These are phyloP conservation scores for Troilus luridus DNA, from an alignment of 2,888 invertebrate genomes.

Conservation along the genomic window DNA sequence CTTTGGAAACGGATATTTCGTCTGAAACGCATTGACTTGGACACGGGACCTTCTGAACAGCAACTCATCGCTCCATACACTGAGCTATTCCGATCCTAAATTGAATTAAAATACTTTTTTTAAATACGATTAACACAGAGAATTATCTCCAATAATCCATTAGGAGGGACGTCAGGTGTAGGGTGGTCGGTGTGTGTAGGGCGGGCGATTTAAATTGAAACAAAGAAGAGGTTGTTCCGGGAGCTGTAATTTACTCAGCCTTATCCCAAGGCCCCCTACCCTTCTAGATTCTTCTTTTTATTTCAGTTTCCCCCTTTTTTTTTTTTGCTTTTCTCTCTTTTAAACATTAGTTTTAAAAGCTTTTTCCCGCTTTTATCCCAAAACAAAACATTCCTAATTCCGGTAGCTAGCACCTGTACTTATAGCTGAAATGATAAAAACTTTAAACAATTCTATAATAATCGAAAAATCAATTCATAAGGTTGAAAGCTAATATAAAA, in stretches of 20 bases:
- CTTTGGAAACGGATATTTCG: too few species aligned
- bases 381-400: constrained; percentile 31
- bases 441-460: neutral
- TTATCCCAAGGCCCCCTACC: neutral
- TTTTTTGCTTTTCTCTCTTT: constrained; percentile 13
- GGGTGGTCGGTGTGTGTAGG: neutral
- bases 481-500: neutral
- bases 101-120: neutral
- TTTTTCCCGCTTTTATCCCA: constrained; percentile 42
- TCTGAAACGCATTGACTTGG: too few species aligned
- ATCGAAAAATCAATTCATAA: too few species aligned
- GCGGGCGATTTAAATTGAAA: constrained; percentile 43
- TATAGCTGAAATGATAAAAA: neutral
- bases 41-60: too few species aligned
- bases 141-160: neutral
- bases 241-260: constrained; percentile 30
- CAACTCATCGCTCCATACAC: too few species aligned
- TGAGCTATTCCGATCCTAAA: too few species aligned
- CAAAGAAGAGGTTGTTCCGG: neutral
- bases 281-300: constrained; percentile 37
- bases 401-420: neutral
- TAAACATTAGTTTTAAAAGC: constrained; percentile 30
- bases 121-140: neutral
- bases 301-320: constrained; percentile 43
- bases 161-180: neutral